Conservation (phyloP, 1,140 invertebrate genomes). For the Andricus grossulariae region DNA sequence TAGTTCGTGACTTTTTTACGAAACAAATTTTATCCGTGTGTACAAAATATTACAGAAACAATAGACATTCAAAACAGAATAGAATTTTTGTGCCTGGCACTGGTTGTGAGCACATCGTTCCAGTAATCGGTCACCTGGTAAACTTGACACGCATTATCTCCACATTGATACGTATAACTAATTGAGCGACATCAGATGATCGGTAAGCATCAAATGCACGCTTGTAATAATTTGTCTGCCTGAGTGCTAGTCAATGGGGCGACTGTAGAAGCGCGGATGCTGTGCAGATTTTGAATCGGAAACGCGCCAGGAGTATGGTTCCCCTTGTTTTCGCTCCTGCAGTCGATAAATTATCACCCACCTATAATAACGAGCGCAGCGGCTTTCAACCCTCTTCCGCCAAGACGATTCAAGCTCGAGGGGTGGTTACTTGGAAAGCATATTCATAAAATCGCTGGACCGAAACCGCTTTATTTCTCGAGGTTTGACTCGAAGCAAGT, state of each 20-base stretch:
- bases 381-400: slow-evolving; percentile 55
- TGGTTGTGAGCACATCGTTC: neutral
- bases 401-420: slow-evolving; percentile 58
- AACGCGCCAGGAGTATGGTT: slow-evolving; percentile 60
- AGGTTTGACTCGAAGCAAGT: slow-evolving; percentile 40
- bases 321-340: slow-evolving; percentile 64
- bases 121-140: neutral
- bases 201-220: neutral
- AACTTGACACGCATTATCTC: neutral
- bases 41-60: too few species aligned
- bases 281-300: slow-evolving; percentile 42
- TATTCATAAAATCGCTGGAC: slow-evolving; percentile 73
- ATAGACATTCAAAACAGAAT: too few species aligned
- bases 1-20: too few species aligned
- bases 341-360: slow-evolving; percentile 62
- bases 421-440: slow-evolving; percentile 65
- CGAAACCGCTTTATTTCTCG: slow-evolving; percentile 72
- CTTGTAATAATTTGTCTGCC: slow-evolving; percentile 2
- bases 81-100: too few species aligned
- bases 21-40: too few species aligned
- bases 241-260: slow-evolving; percentile 2
- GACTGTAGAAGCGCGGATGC: neutral
- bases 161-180: neutral
- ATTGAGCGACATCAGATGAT: neutral
- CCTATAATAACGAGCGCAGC: slow-evolving; percentile 59